Percentiles rank a stretch among this genome's conserved stretches.
Evolutionary conservation across 2,888 invertebrate species (phyloP).

Genomic region (Himalopsyche japonica): DNA sequence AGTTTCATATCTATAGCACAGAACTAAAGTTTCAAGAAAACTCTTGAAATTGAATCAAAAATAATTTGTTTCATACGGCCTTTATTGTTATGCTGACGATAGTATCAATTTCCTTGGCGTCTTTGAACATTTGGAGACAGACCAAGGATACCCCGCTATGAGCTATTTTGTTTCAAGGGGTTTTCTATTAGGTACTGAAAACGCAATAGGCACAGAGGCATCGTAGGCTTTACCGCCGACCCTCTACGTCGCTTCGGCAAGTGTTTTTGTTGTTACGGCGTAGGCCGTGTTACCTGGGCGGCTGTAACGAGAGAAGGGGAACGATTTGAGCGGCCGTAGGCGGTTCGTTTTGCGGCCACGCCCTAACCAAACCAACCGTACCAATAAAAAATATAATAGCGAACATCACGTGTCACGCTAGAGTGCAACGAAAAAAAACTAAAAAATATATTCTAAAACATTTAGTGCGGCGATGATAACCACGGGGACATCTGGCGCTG

Average conservation of each 20-base stretch:
- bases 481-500: not conserved
- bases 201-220: not conserved
- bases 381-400: not conserved
- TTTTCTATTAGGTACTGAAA: not conserved
- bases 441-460: not conserved
- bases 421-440: not conserved
- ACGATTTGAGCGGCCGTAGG: not conserved
- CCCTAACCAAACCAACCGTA: not conserved
- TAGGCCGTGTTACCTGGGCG: constrained; percentile 3
- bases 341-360: not conserved
- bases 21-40: no score
- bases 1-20: no score
- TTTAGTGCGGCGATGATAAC: not conserved
- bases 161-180: not conserved
- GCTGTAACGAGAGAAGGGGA: not conserved
- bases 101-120: no score
- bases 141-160: not conserved
- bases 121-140: no score
- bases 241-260: constrained; percentile 12
- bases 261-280: constrained; percentile 15
- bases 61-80: no score
- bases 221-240: not conserved
- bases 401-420: not conserved
- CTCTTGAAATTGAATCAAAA: no score
- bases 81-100: no score